phyloP scores from a whole-genome alignment of 2,888 invertebrate genomes.

The Metallyticus violacea region DNA sequence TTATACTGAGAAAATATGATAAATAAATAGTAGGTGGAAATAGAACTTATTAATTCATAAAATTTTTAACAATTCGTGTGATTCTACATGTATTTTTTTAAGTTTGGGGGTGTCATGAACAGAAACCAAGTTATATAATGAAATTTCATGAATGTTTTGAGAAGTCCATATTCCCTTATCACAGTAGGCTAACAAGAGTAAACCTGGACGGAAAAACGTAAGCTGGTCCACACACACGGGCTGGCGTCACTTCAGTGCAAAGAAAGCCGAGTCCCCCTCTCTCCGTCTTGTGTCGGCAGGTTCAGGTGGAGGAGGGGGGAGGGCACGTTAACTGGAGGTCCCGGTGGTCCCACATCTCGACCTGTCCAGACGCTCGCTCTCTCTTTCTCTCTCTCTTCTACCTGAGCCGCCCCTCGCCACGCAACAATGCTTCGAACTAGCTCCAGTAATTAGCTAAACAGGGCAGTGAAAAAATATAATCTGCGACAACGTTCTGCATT shows the following conservation, averaged over 20 bases:
- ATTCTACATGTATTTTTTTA: too few species aligned
- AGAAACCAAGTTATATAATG: too few species aligned
- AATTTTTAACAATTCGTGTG: too few species aligned
- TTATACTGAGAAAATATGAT: too few species aligned
- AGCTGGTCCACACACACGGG: neutral
- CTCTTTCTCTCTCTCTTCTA: neutral
- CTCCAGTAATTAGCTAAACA: neutral
- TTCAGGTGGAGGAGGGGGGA: neutral
- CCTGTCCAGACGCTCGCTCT: conserved; percentile 7
- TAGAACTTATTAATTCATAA: too few species aligned
- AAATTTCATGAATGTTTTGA: too few species aligned
- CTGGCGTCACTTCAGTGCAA: neutral
- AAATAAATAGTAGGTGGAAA: too few species aligned
- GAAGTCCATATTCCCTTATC: too few species aligned
- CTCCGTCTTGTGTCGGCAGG: neutral
- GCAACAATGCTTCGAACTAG: neutral
- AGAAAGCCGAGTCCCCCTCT: neutral
- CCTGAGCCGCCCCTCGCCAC: neutral
- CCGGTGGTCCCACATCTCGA: conserved; percentile 16
- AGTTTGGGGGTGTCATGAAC: too few species aligned
- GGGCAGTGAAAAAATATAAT: neutral
- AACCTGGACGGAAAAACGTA: neutral
- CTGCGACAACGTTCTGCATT: neutral
- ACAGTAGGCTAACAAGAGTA: neutral
- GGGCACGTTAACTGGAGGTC: conserved; percentile 20